Conservation (phyloP, 2,113 vertebrate genomes). For the Aegotheles bennettii region DNA sequence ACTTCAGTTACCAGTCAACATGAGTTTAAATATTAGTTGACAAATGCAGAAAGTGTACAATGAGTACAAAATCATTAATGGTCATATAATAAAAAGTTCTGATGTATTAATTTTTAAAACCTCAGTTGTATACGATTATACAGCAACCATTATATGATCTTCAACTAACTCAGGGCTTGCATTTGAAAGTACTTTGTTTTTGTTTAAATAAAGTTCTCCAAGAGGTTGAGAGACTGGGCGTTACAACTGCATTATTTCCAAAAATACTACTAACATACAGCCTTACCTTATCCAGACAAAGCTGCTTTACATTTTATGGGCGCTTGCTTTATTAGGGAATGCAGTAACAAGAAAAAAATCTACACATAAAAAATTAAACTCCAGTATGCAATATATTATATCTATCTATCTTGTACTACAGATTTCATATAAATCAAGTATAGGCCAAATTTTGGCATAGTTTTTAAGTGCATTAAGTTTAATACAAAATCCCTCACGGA, state of each 20-base stretch:
- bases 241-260: background rate
- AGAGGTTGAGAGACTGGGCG: background rate
- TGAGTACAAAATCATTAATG: conserved; percentile 21
- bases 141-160: background rate
- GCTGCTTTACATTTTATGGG: background rate
- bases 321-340: background rate
- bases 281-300: background rate
- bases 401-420: background rate
- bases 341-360: background rate
- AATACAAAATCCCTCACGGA: background rate
- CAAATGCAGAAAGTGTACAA: conserved; percentile 24
- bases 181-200: background rate
- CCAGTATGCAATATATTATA: background rate
- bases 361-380: background rate
- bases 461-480: conserved; percentile 37
- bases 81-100: background rate
- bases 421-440: conserved; percentile 45
- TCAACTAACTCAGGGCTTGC: background rate
- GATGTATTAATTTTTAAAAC: background rate
- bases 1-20: conserved; percentile 25
- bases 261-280: background rate
- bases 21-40: conserved; percentile 18
- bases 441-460: conserved; percentile 47
- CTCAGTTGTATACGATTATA: background rate
- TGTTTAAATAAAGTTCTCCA: background rate